phyloP scores from a whole-genome alignment of 1,140 invertebrate species.

The Oreohelix idahoensis region DNA sequence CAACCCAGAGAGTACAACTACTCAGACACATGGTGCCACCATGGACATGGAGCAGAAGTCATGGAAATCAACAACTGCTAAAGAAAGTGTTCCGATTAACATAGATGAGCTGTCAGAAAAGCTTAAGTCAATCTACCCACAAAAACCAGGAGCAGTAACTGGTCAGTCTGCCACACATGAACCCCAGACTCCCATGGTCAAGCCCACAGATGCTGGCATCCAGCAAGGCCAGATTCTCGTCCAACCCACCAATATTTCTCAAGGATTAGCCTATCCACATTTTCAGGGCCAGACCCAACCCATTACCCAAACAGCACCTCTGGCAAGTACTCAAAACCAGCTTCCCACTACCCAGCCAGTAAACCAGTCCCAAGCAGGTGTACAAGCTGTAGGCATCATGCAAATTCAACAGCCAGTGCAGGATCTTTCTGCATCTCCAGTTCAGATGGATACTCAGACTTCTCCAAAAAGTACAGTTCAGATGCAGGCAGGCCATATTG shows the following conservation, averaged over 20 bases:
- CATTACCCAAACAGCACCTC: background rate
- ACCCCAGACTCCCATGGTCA: background rate
- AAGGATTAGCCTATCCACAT: background rate
- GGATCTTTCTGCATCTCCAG: background rate
- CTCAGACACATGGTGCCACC: background rate
- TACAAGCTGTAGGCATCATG: background rate
- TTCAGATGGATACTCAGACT: constrained; percentile 9
- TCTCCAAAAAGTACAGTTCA: constrained; percentile 3
- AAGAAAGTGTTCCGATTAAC: constrained; percentile 36
- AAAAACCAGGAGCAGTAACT: background rate
- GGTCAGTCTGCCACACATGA: background rate
- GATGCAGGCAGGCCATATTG: background rate
- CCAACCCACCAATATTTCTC: background rate
- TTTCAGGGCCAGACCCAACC: background rate
- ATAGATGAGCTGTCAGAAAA: constrained; percentile 39
- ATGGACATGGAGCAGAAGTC: constrained; percentile 33
- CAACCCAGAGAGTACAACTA: constrained; percentile 22
- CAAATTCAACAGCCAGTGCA: constrained; percentile 5
- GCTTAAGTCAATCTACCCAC: constrained; percentile 36
- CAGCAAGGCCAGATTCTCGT: constrained; percentile 1
- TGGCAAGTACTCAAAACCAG: background rate
- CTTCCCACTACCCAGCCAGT: background rate
- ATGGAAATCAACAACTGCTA: constrained; percentile 38
- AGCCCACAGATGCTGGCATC: background rate
- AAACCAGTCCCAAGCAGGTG: background rate